Conservation (phyloP, 2,113 vertebrate species). For the Phocoena phocoena region DNA sequence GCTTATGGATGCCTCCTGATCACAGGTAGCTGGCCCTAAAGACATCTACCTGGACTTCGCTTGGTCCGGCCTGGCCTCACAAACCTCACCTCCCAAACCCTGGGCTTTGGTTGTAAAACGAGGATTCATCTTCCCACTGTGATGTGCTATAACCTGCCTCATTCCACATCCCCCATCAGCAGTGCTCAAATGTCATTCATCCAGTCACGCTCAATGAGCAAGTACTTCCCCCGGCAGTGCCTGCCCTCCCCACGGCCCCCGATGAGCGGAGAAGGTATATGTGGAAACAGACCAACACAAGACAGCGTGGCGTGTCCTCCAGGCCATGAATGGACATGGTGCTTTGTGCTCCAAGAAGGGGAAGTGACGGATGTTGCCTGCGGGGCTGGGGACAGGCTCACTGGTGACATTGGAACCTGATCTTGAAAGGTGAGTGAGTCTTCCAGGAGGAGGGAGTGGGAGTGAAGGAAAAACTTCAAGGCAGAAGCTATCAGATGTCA, state of each 20-base stretch:
- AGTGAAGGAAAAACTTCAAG: not conserved
- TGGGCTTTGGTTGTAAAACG: not conserved
- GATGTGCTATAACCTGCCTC: not conserved
- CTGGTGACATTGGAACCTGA: not conserved
- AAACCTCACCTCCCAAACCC: not conserved
- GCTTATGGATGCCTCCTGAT: not conserved
- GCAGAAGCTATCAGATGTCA: not conserved
- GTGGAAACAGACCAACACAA: not conserved
- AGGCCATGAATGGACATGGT: not conserved
- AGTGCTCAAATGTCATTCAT: not conserved
- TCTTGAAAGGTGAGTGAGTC: not conserved
- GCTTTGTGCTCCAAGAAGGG: not conserved
- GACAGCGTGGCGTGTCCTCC: not conserved
- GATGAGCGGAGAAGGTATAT: accelerated
- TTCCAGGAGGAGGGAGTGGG: not conserved
- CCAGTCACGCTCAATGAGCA: accelerated
- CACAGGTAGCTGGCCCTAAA: not conserved
- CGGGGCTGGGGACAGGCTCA: not conserved
- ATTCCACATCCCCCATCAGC: not conserved
- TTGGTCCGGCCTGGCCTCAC: not conserved
- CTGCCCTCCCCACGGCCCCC: accelerated
- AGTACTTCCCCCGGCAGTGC: not conserved
- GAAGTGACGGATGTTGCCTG: not conserved
- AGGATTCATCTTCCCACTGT: not conserved
- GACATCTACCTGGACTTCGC: not conserved